Conservation (phyloP, 1,140 invertebrate genomes). For the Drosophila simulans region DNA sequence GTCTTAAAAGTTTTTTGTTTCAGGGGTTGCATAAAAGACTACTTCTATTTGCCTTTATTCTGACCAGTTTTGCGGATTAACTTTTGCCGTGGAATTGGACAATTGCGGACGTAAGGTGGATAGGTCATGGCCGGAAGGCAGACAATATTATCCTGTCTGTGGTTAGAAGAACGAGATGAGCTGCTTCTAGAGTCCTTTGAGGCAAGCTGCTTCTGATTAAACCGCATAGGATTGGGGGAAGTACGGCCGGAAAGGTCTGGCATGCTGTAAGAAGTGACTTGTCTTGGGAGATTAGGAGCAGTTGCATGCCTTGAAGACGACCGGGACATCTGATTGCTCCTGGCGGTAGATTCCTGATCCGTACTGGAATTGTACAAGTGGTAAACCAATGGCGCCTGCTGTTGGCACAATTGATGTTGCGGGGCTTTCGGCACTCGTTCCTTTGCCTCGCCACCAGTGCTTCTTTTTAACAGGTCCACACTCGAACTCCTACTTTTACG, state of each 20-base stretch:
- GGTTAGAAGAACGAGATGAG: background rate
- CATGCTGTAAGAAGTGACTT: conserved; percentile 40
- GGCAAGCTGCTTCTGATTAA: background rate
- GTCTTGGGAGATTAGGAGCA: background rate
- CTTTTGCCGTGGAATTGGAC: background rate
- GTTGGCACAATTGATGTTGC: conserved; percentile 56
- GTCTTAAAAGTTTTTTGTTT: background rate
- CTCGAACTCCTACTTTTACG: background rate
- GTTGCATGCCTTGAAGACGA: background rate
- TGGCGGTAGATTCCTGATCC: background rate
- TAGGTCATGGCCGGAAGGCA: conserved; percentile 25
- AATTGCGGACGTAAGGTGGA: conserved; percentile 3
- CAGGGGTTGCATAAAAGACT: background rate
- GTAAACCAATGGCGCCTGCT: conserved; percentile 34
- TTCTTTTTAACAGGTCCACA: background rate
- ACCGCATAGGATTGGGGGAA: background rate
- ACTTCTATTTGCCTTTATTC: conserved; percentile 10
- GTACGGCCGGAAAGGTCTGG: conserved; percentile 35
- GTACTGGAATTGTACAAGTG: conserved; percentile 8
- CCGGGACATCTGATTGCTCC: background rate
- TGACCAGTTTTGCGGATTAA: background rate
- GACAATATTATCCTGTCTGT: background rate
- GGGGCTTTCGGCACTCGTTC: background rate
- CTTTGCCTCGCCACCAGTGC: background rate
- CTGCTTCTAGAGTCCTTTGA: background rate